Evolutionary conservation across 2,797 vertebrate genomes (phyloP), one percentile per base, ranked within the genome.

Genomic region (Melanotaenia trifasciata): DNA sequence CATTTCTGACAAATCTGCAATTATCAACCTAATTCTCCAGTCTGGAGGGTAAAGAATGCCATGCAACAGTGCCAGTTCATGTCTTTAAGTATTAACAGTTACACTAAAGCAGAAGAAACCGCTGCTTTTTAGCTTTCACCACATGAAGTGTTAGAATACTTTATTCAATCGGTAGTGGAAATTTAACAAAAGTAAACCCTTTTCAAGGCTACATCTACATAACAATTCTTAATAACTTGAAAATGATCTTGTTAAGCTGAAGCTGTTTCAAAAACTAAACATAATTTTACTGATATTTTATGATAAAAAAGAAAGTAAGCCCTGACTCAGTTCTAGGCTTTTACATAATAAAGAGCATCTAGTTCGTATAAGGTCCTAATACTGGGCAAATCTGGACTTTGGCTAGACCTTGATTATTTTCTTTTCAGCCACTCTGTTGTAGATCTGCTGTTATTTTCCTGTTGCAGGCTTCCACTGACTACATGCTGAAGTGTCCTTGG

Each of bases 1-100:
- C n/a, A 62, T 35, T 35, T 60, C 64, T 62, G 60, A 76, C 65
- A 58, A 58, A 28, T 24, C 11, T 5, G 13, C 51, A 54, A 54
- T 14, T 54, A 28, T 54, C 24, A 14, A 7, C 51, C 22, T 28
- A 26, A 13, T 24, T 53, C 4, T 14, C 14, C 22, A 8, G 43
- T 47, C 43, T 47, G 20, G 43, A 14, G 14, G 43, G 43, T 20
- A 47, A 47, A 47, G 9, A 47, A 18, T 20, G 16, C 43, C 40
- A 43, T 43, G 14, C 16, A 43, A 16, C 40, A 18, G 10, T 51
- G 1, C 24, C 11, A 24, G 3, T 53, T 13, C 4, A 26, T 26
- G 11, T 24, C 22, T 53, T 26, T 26, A 24, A 22, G 11, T 26
- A 22, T 53, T 22, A 53, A 53, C 22, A 51, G n/a, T 43, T 43